A percentile compares a stretch with the other conserved stretches of the same genome.
Conservation (phyloP, 2,888 invertebrate genomes). For the Cetonia aurata region DNA sequence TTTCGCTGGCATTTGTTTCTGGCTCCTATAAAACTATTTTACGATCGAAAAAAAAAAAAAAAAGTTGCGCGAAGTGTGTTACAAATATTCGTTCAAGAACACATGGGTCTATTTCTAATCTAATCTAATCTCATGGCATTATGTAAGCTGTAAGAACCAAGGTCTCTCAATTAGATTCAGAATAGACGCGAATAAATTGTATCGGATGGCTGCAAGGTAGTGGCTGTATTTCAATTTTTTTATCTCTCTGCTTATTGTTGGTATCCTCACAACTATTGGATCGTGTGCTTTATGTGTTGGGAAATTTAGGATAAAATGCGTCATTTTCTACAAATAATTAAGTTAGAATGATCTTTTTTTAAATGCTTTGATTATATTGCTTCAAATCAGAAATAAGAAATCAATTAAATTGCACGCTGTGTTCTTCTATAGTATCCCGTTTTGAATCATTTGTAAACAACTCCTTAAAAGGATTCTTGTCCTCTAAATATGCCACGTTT, state of each 20-base stretch:
- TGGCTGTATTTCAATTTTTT: too few relatives aligned
- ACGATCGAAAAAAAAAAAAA: constrained; percentile 8
- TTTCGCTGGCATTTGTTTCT: background rate
- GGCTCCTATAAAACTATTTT: constrained; percentile 12
- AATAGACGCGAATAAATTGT: background rate
- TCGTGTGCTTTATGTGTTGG: too few relatives aligned
- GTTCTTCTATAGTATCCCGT: background rate
- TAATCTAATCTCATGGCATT: constrained; percentile 33
- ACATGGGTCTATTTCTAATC: constrained; percentile 38
- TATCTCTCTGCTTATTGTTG: too few relatives aligned
- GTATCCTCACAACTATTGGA: too few relatives aligned
- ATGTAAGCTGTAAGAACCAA: constrained; percentile 30
- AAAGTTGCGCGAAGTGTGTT: constrained; percentile 10
- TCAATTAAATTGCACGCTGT: constrained; percentile 4
- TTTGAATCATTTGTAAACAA: constrained; percentile 3
- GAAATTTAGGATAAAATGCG: too few relatives aligned
- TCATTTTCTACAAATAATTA: too few relatives aligned
- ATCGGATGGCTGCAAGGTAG: background rate
- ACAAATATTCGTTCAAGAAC: constrained; percentile 36
- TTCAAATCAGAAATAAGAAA: background rate
- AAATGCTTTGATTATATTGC: too few relatives aligned
- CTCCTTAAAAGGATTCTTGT: constrained; percentile 9
- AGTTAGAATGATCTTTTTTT: too few relatives aligned
- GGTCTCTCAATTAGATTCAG: constrained; percentile 18
- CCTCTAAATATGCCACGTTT: constrained; percentile 16